These are phyloP conservation scores for Oryzias dopingdopingensis DNA, from an alignment of 2,797 vertebrate species.

Conservation along the genomic window DNA sequence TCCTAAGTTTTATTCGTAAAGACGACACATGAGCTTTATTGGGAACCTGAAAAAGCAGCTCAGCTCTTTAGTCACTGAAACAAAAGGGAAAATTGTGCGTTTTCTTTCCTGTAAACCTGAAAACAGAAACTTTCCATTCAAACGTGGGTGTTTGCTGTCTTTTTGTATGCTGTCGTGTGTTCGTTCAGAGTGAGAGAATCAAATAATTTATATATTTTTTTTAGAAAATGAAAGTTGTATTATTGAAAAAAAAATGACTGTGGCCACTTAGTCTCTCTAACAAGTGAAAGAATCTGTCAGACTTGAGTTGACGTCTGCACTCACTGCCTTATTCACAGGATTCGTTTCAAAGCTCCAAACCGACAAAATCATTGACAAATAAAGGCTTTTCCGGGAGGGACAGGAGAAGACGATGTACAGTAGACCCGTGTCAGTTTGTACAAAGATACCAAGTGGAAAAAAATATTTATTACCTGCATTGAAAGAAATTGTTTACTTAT, in stretches of 20 bases:
- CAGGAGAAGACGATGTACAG: constrained; percentile 85
- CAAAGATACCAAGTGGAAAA: constrained; percentile 91
- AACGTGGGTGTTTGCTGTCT: constrained; percentile 64
- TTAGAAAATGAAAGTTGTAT: constrained; percentile 71
- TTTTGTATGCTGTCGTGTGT: constrained; percentile 70
- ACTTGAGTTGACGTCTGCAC: constrained; percentile 83
- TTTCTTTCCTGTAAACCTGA: constrained; percentile 52
- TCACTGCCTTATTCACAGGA: constrained; percentile 94
- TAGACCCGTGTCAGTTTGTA: constrained; percentile 96
- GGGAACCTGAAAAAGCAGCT: constrained; percentile 22
- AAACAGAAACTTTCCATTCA: constrained; percentile 52
- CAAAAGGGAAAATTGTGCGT: constrained; percentile 70
- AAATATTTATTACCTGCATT: constrained; percentile 99
- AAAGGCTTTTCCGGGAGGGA: constrained; percentile 82
- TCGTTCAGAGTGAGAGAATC: constrained; percentile 63
- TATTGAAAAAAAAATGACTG: constrained; percentile 57
- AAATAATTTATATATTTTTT: constrained; percentile 82
- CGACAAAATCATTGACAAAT: constrained; percentile 61
- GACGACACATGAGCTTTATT: constrained; percentile 3
- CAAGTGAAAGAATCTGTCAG: constrained; percentile 29
- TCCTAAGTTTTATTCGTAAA: neutral
- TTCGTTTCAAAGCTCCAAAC: constrained; percentile 88
- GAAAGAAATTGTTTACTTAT: constrained; percentile 96
- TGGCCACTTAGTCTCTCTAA: constrained; percentile 39
- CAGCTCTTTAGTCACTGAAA: constrained; percentile 24